These are phyloP conservation scores for Galendromus occidentalis DNA, from an alignment of 1,140 invertebrate species.

Conservation along the genomic window DNA sequence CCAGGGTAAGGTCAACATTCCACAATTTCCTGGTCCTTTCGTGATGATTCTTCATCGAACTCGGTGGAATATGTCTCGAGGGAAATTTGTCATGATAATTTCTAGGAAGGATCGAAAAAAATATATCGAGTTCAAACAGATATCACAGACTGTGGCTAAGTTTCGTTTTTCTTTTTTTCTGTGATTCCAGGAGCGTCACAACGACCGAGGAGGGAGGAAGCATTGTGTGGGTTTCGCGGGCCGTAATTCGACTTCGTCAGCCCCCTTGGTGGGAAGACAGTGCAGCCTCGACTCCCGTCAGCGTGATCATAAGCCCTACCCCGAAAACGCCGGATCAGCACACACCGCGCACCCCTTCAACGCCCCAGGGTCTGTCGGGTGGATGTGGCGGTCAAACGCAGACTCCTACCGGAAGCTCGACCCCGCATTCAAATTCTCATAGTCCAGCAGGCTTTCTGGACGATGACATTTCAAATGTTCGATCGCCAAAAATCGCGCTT, in stretches of 20 bases:
- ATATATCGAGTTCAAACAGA: too few species aligned
- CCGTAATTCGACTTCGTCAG: slow-evolving; percentile 8
- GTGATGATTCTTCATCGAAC: too few species aligned
- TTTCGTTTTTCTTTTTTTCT: background rate
- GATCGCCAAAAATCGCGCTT: background rate
- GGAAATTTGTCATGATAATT: too few species aligned
- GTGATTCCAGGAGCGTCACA: background rate
- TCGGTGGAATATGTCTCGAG: too few species aligned
- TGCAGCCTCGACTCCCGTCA: background rate
- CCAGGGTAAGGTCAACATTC: slow-evolving; percentile 10
- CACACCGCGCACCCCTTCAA: background rate
- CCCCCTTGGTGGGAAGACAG: slow-evolving; percentile 9
- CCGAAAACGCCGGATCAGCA: slow-evolving; percentile 5
- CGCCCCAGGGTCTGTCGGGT: background rate
- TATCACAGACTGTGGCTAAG: too few species aligned
- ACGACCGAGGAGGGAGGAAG: slow-evolving; percentile 6
- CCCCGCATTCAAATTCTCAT: background rate
- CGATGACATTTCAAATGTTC: background rate
- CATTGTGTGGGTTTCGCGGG: slow-evolving; percentile 9
- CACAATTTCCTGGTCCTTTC: too few species aligned
- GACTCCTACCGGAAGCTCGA: background rate
- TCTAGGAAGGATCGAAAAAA: too few species aligned
- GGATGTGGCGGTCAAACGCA: background rate
- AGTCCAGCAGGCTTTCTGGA: background rate
- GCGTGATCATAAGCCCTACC: background rate